phyloP scores from a whole-genome alignment of 1,140 invertebrate species.

The Magallana ariakensis region DNA sequence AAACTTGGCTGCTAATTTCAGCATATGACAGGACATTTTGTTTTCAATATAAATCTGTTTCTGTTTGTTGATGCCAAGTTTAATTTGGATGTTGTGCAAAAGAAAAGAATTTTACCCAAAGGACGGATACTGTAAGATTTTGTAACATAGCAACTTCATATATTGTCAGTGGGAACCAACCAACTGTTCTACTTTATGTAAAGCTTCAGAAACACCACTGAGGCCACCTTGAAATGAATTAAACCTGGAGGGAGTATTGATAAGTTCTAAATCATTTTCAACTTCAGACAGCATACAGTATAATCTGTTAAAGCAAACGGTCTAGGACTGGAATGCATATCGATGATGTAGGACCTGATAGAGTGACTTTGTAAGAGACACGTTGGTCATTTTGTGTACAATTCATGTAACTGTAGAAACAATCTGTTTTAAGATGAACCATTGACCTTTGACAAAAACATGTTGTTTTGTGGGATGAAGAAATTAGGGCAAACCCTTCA shows the following conservation, averaged over 20 bases:
- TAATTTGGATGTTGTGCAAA: background rate
- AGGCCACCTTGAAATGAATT: background rate
- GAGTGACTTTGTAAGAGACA: background rate
- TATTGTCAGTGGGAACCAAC: background rate
- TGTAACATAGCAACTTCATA: background rate
- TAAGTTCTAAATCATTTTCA: background rate
- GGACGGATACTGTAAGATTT: background rate
- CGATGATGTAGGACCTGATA: background rate
- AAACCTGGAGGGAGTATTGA: background rate
- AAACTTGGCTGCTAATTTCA: background rate
- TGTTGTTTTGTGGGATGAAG: background rate
- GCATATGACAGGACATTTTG: background rate
- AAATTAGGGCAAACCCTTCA: conserved; percentile 5
- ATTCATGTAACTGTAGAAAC: background rate
- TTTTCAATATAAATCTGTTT: background rate
- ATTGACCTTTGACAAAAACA: background rate
- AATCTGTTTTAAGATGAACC: background rate
- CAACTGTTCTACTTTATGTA: background rate
- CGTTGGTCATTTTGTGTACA: background rate
- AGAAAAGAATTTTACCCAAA: background rate
- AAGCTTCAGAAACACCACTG: background rate
- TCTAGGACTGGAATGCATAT: background rate
- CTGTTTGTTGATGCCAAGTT: background rate
- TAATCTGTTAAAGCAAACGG: background rate
- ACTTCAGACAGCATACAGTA: background rate